Percentiles rank a stretch among this genome's conserved stretches.
Conservation (phyloP, 2,888 invertebrate species). For the Parnassius apollo region DNA sequence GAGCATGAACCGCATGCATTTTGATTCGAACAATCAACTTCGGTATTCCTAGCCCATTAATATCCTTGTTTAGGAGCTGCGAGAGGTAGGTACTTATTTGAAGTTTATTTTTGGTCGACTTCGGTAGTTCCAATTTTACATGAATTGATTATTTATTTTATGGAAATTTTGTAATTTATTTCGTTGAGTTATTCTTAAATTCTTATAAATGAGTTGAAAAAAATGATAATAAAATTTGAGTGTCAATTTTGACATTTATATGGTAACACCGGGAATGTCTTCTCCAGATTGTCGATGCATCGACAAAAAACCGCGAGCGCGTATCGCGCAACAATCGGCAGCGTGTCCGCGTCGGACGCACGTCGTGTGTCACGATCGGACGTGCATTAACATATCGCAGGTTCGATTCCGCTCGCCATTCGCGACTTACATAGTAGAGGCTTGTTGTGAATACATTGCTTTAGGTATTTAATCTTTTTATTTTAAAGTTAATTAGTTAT, state of each 20-base stretch:
- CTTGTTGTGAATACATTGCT: constrained; percentile 8
- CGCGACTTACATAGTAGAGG: constrained; percentile 2
- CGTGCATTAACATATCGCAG: constrained; percentile 75
- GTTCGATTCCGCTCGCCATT: constrained; percentile 64
- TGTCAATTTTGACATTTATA: neutral
- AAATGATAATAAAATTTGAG: too few species aligned
- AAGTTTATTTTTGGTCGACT: too few species aligned
- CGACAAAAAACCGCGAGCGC: constrained; percentile 32
- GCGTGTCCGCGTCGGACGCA: constrained; percentile 61
- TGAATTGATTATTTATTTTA: too few species aligned
- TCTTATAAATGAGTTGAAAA: too few species aligned
- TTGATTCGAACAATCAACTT: constrained; percentile 17
- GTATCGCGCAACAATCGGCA: constrained; percentile 40
- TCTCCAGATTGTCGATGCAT: constrained; percentile 24
- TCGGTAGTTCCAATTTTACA: too few species aligned
- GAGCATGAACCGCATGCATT: constrained; percentile 28
- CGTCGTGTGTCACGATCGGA: constrained; percentile 79
- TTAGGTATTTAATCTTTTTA: neutral
- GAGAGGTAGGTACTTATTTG: too few species aligned
- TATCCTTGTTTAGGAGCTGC: too few species aligned
- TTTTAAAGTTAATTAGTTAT: too few species aligned
- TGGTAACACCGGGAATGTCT: constrained; percentile 4
- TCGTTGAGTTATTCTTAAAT: too few species aligned
- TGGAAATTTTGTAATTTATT: too few species aligned
- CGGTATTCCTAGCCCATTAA: neutral